Base-by-base conservation (phyloP, 2,113 vertebrate species). In the Tympanuchus pallidicinctus region DNA sequence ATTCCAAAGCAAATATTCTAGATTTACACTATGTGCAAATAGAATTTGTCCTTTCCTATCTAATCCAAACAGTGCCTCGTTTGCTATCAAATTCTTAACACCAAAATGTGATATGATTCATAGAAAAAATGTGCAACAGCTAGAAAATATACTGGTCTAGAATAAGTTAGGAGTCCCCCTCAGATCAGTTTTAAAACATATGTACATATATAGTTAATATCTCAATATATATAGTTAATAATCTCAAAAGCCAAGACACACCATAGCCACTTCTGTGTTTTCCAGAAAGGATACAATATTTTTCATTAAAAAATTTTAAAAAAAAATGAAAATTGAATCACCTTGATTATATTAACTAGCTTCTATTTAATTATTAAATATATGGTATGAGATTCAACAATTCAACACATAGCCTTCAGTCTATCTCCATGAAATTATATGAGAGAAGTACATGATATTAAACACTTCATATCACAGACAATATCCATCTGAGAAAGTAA, bases 191-290 rank as follows among this genome's bases (percentile, higher is more conserved):
- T 34, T 11, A 63, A 77, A 63, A 36, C 50, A 52, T 15, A 1
- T 50, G 36, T 36, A 36, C 36, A 36, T 36, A 36, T 36, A 36
- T 36, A 36, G 36, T 36, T 36, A 36, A 36, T 36, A 36, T 34
- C 34, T 34, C 34, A 34, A 34, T 34, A 36, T 36, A 36, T 36
- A 36, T 36, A 36, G 36, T 36, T 36, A 36, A 36, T 36, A 36
- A 34, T 34, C 34, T 36, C 65, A 43, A 43, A 15, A 92, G 16
- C 11, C 15, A 65, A 85, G 22, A 20, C 8, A 22, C 36, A 25
- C 6, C 6, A 17, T 22, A 27, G 8, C 17, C 13, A 45, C 8
- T 82, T 50, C 52, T 17, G 36, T 0, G 0, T 2, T 63, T 8
- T 10, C n/a, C 38, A 81, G 38, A 85, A 50, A 12, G 5, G 20